These are phyloP conservation scores for Clarias platycephalus DNA, from an alignment of 2,797 vertebrate species.

Conservation along the genomic window DNA sequence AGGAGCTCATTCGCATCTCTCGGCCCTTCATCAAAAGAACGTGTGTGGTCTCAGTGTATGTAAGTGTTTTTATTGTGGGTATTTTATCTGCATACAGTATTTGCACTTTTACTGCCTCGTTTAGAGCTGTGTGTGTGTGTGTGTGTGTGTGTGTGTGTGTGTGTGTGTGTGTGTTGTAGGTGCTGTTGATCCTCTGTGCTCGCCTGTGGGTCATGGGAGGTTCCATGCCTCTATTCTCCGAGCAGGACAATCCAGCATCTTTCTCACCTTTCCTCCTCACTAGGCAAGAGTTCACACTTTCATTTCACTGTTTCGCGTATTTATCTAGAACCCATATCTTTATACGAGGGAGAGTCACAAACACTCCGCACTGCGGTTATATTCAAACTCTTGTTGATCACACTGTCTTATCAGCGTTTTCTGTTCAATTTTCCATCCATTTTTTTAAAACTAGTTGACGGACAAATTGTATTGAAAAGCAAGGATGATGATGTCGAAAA, in stretches of 20 bases:
- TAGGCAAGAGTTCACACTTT: slow-evolving; percentile 72
- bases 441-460: too few species aligned
- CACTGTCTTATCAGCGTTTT: too few species aligned
- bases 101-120: background rate
- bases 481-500: background rate
- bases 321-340: background rate
- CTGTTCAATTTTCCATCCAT: too few species aligned
- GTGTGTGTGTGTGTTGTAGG: slow-evolving; percentile 68
- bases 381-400: too few species aligned
- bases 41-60: slow-evolving; percentile 78
- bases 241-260: slow-evolving; percentile 97
- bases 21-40: slow-evolving; percentile 86
- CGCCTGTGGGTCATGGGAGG: slow-evolving; percentile 96
- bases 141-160: slow-evolving; percentile 32
- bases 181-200: slow-evolving; percentile 82
- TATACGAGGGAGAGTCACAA: background rate
- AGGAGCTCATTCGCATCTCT: slow-evolving; percentile 73
- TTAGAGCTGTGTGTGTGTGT: background rate
- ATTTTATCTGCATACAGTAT: background rate
- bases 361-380: too few species aligned
- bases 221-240: slow-evolving; percentile 95
- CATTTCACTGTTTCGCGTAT: background rate
- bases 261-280: slow-evolving; percentile 90
- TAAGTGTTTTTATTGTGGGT: slow-evolving; percentile 70
- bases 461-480: too few species aligned